These are phyloP conservation scores for Hydractinia symbiolongicarpus DNA, from an alignment of 30 jellyfish, hydroid and myxozoan species.

Conservation along the genomic window DNA sequence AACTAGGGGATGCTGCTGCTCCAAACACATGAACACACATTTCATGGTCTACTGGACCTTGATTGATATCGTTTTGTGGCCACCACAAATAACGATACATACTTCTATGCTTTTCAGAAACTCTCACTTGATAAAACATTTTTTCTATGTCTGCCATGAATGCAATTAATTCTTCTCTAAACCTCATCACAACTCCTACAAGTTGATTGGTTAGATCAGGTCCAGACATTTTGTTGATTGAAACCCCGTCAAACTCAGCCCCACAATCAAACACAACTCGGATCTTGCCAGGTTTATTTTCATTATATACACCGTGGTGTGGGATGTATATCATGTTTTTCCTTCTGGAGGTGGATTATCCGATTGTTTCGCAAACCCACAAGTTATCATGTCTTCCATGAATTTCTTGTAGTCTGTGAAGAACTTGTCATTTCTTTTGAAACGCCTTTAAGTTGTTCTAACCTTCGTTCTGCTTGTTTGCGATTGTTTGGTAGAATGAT, in stretches of 20 bases:
- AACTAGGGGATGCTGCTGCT: neutral
- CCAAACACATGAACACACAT: conserved; percentile 17
- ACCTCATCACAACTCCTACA: neutral
- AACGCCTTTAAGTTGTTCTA: neutral
- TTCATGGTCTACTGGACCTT: neutral
- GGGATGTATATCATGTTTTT: no score
- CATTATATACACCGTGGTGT: no score
- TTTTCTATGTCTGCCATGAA: conserved; percentile 26
- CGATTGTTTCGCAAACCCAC: no score
- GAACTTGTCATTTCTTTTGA: neutral
- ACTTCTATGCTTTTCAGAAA: conserved; percentile 6
- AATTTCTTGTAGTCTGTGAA: neutral
- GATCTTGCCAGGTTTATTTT: no score
- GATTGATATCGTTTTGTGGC: conserved; percentile 8
- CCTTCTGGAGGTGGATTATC: no score
- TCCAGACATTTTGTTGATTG: conserved; percentile 14
- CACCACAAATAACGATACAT: conserved; percentile 27
- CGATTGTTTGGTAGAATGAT: neutral
- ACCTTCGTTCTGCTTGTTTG: neutral
- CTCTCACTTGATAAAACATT: conserved; percentile 19
- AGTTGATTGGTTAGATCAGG: conserved; percentile 33
- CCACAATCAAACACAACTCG: conserved; percentile 18
- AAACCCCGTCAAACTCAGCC: conserved; percentile 42
- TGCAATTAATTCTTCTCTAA: neutral
- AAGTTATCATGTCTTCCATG: no score